Evolutionary conservation across 2,888 invertebrate species (phyloP), one percentile per base, ranked within the genome.

Genomic region (Protonemura montana): DNA sequence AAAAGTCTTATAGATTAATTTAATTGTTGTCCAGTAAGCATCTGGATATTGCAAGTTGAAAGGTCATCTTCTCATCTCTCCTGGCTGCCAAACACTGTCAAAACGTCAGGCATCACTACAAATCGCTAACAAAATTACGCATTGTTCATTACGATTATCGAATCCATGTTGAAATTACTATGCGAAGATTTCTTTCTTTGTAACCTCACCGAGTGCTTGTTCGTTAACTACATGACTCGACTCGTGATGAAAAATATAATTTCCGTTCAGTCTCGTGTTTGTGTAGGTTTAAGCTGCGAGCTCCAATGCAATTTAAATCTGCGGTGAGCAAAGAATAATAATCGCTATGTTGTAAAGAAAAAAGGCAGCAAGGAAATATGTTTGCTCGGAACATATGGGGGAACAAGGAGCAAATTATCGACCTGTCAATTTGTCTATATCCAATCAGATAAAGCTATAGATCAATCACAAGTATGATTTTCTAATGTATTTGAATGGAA

Each of bases 1-100:
- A 80, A 81, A 28, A 30, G 27, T 81, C 81, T 81, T 81, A 30
- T 81, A 81, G 28, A 81, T 29, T 81, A 29, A 21, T 30, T 28
- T 81, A 28, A 30, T 28, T 30, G n/a, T 30, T 29, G 30, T 29
- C 28, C 81, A 30, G 81, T 28, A 6, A 81, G 28, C 30, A 81
- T 81, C 81, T 28, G 13, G n/a, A 78, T 78, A 78, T 78, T 78
- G 78, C n/a, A 21, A 21, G 78, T 10, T 7, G 7, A 81, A 81
- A 81, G 81, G 81, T 81, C 81, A 81, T 30, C 81, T 2, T 1
- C 78, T 78, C 28, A 27, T 59, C 59, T 59, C 59, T 10, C 16
- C 35, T 16, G 5, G 26, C 78, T 78, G 78, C 78, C 78, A 27
- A 28, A 27, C 78, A 26, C n/a, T 10, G 78, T n/a, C 30, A 81